phyloP scores from a whole-genome alignment of 2,797 vertebrate genomes.

The Orestias chungarensis region DNA sequence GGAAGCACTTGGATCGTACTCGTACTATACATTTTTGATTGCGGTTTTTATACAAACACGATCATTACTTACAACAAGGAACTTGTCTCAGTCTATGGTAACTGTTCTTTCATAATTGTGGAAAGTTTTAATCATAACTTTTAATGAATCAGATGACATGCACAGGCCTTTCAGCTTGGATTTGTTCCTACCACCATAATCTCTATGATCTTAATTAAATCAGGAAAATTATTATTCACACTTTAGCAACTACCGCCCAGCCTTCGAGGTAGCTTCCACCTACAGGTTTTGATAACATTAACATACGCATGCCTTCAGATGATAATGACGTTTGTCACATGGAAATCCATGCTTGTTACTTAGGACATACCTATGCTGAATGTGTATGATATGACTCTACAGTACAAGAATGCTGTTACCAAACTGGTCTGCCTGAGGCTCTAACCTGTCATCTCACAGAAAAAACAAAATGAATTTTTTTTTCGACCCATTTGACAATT shows the following conservation, averaged over 20 bases:
- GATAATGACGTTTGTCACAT: neutral
- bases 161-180: neutral
- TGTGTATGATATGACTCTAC: neutral
- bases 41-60: too few species aligned
- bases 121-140: too few species aligned
- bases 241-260: neutral
- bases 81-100: too few species aligned
- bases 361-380: neutral
- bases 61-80: too few species aligned
- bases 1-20: too few species aligned
- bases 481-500: neutral
- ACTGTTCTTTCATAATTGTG: neutral
- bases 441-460: neutral
- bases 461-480: neutral
- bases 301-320: neutral
- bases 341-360: neutral
- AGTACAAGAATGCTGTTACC: neutral
- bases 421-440: neutral
- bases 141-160: too few species aligned
- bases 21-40: too few species aligned
- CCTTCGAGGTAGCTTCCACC: neutral
- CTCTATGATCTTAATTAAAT: neutral
- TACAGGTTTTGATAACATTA: neutral
- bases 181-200: neutral
- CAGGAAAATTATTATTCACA: neutral